Conservation (phyloP, 1,140 invertebrate species). For the Tribolium castaneum region DNA sequence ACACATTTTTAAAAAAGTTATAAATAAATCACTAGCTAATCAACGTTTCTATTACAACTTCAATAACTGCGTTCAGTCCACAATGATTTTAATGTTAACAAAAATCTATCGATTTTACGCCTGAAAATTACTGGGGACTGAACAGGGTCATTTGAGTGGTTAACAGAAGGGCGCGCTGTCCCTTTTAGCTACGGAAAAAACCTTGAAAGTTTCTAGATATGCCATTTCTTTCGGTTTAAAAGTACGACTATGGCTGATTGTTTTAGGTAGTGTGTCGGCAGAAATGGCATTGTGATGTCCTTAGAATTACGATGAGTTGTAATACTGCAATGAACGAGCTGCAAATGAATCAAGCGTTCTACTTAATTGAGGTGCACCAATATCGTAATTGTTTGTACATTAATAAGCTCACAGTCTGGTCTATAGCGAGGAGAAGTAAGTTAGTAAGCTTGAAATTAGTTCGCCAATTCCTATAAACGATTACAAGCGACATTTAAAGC, state of each 20-base stretch:
- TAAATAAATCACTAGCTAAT: constrained; percentile 21
- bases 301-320: constrained; percentile 1
- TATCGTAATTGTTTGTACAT: constrained; percentile 17
- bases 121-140: no score
- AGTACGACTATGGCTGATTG: constrained; percentile 13
- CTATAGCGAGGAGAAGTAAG: constrained; percentile 6
- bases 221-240: constrained; percentile 16
- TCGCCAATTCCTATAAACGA: neutral
- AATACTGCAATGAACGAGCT: constrained; percentile 21
- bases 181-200: neutral
- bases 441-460: constrained; percentile 8
- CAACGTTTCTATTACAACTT: neutral
- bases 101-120: no score
- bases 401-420: constrained; percentile 8
- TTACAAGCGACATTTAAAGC: constrained; percentile 35
- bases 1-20: constrained; percentile 16
- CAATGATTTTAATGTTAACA: no score
- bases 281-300: constrained; percentile 23
- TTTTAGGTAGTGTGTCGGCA: neutral
- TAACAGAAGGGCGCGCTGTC: neutral
- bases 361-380: neutral
- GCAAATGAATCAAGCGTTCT: constrained; percentile 12
- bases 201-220: constrained; percentile 2
- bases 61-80: no score
- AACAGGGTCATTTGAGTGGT: neutral